Percentiles rank a stretch among this genome's conserved stretches.
Conservation (phyloP, 2,888 invertebrate genomes). For the Mycalesis mineus region DNA sequence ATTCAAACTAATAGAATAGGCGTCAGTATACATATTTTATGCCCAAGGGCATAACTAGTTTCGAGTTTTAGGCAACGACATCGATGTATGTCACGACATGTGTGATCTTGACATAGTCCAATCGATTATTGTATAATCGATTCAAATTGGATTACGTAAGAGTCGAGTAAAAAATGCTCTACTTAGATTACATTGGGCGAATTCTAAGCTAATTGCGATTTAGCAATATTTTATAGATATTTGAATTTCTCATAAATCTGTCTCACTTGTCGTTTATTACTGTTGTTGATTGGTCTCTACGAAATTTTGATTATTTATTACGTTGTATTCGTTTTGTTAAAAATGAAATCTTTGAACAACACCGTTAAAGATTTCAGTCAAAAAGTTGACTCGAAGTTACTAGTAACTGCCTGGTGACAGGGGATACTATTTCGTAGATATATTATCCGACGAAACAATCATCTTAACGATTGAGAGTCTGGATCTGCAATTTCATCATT, state of each 20-base stretch:
- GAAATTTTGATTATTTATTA: too few relatives aligned
- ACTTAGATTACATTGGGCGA: not conserved
- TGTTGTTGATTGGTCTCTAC: too few relatives aligned
- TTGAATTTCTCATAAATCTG: not conserved
- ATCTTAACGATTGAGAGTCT: too few relatives aligned
- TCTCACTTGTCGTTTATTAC: not conserved
- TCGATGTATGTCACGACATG: conserved; percentile 2
- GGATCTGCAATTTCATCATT: too few relatives aligned
- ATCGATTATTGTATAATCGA: conserved; percentile 10
- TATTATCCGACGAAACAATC: too few relatives aligned
- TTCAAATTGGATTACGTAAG: not conserved
- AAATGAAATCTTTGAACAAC: too few relatives aligned
- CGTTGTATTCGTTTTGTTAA: too few relatives aligned
- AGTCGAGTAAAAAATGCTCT: not conserved
- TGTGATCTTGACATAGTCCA: conserved; percentile 20
- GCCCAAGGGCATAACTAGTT: not conserved
- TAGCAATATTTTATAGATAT: not conserved
- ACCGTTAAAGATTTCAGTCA: too few relatives aligned
- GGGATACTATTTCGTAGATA: too few relatives aligned
- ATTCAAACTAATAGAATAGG: too few relatives aligned
- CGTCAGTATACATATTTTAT: not conserved
- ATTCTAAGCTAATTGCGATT: not conserved
- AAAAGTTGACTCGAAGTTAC: too few relatives aligned
- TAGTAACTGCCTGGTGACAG: too few relatives aligned
- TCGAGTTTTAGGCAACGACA: not conserved